phyloP scores from a whole-genome alignment of 2,797 vertebrate genomes.

The Pyrocephalus nanus region DNA sequence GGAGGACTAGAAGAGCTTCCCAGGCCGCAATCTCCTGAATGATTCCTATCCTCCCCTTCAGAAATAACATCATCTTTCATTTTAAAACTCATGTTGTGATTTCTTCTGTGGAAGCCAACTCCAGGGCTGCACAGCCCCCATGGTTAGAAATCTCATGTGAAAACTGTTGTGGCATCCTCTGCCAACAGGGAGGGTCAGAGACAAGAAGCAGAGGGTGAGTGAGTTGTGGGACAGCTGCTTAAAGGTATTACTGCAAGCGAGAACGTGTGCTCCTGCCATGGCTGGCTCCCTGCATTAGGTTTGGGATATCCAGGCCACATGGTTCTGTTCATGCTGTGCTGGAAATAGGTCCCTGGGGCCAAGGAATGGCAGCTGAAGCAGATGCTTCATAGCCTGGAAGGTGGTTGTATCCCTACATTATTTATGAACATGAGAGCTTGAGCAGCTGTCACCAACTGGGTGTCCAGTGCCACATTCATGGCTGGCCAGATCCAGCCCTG shows the following conservation, averaged over 20 bases:
- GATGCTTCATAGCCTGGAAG: neutral
- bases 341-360: neutral
- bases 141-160: neutral
- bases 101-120: neutral
- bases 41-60: neutral
- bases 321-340: neutral
- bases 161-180: neutral
- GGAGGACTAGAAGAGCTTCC: neutral
- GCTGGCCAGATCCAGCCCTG: neutral
- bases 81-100: neutral
- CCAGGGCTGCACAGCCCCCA: neutral
- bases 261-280: neutral
- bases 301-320: neutral
- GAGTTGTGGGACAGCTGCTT: neutral
- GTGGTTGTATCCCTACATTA: neutral
- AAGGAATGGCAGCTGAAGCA: neutral
- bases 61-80: neutral
- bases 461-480: accelerated
- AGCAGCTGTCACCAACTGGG: neutral
- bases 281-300: neutral
- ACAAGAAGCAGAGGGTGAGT: neutral
- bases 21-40: neutral
- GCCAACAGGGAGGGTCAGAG: neutral
- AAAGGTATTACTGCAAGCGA: neutral
- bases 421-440: neutral